Evolutionary conservation across 2,113 vertebrate species (phyloP).

Genomic region (Suricata suricatta): DNA sequence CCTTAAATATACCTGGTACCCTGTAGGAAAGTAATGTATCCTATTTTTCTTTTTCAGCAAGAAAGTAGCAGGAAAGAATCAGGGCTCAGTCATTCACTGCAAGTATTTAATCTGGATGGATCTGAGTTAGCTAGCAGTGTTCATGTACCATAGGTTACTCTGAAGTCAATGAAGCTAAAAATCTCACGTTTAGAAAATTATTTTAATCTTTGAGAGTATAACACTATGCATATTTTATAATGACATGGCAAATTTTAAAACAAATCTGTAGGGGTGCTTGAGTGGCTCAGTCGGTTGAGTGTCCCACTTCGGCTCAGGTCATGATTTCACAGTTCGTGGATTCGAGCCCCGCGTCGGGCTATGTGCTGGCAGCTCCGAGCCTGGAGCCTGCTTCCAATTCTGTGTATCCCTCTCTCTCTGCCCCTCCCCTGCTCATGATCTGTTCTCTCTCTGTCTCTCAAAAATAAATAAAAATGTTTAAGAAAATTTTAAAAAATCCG

Average conservation of each 20-base stretch:
- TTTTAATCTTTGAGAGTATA: conserved; percentile 51
- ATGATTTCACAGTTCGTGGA: too few relatives aligned
- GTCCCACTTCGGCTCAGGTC: too few relatives aligned
- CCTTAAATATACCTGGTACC: neutral
- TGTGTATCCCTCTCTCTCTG: too few relatives aligned
- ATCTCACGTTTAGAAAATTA: conserved; percentile 60
- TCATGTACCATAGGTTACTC: conserved; percentile 15
- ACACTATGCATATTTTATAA: conserved; percentile 48
- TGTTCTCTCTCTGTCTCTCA: too few relatives aligned
- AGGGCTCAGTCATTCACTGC: neutral
- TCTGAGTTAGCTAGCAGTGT: conserved; percentile 5
- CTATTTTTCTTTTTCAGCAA: conserved; percentile 23
- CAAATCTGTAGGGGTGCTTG: neutral
- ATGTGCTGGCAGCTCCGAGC: too few relatives aligned
- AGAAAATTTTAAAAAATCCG: conserved; percentile 49
- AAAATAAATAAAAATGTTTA: too few relatives aligned
- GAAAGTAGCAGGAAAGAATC: conserved; percentile 52
- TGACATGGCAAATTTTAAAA: conserved; percentile 36
- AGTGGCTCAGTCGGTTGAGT: too few relatives aligned
- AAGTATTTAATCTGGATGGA: conserved; percentile 59
- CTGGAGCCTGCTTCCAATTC: too few relatives aligned
- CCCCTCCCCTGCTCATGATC: too few relatives aligned
- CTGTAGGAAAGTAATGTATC: conserved; percentile 25
- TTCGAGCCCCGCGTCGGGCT: too few relatives aligned
- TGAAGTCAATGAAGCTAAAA: conserved; percentile 62